Conservation (phyloP, 2,113 vertebrate genomes). For the Sinocyclocheilus maitianheensis region DNA sequence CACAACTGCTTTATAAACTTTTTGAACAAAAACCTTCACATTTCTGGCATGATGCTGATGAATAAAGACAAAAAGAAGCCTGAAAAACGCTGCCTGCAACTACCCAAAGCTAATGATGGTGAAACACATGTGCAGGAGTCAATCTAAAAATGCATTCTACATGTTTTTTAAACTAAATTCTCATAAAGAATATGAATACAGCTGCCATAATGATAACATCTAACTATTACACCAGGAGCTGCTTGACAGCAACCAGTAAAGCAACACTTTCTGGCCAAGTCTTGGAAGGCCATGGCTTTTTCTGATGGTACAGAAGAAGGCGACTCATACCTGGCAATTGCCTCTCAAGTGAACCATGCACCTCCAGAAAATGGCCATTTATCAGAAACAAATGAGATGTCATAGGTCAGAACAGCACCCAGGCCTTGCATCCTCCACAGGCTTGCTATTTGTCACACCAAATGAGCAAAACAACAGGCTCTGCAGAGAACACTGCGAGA, state of each 20-base stretch:
- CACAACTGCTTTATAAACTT: neutral
- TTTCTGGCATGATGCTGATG: neutral
- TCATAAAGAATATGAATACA: neutral
- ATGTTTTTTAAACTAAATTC: neutral
- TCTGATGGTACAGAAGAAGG: constrained; percentile 55
- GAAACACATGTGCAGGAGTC: neutral
- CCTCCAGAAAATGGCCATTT: constrained; percentile 59
- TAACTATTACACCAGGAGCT: neutral
- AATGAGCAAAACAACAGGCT: constrained; percentile 63
- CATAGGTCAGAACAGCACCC: constrained; percentile 63
- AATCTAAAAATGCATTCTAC: neutral
- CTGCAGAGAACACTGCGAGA: constrained; percentile 52
- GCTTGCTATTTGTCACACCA: constrained; percentile 67
- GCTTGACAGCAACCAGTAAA: neutral
- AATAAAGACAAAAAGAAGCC: neutral
- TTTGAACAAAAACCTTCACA: neutral
- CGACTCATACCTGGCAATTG: constrained; percentile 58
- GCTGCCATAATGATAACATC: neutral
- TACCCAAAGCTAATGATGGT: neutral
- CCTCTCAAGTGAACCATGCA: constrained; percentile 57
- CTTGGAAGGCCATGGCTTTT: constrained; percentile 8
- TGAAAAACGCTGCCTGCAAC: neutral
- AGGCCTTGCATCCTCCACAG: constrained; percentile 66
- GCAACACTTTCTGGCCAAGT: neutral
- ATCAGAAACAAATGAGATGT: constrained; percentile 68